Evolutionary conservation across 1,140 invertebrate genomes (phyloP).

Genomic region (Megathymus violae): DNA sequence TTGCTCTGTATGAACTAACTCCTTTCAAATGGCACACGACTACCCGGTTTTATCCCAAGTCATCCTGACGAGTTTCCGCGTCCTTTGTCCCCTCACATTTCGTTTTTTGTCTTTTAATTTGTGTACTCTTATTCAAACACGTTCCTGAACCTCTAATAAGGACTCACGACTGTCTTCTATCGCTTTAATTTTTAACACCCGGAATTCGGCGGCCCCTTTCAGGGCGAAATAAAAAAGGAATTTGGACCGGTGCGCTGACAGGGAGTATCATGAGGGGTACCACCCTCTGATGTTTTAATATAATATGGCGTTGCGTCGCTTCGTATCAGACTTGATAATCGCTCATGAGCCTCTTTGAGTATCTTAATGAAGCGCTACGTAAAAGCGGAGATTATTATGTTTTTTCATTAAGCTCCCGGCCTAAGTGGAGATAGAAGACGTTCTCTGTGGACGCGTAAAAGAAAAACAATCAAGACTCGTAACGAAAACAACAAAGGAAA

Average conservation of each 20-base stretch:
- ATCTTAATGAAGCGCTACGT: constrained; percentile 73
- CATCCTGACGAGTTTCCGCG: constrained; percentile 47
- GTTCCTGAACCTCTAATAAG: constrained; percentile 48
- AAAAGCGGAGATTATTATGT: constrained; percentile 67
- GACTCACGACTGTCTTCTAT: constrained; percentile 43
- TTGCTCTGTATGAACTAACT: constrained; percentile 59
- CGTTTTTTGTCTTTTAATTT: constrained; percentile 60
- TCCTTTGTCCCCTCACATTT: constrained; percentile 49
- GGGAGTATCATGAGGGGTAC: constrained; percentile 63
- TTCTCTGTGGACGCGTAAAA: constrained; percentile 50
- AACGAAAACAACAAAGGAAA: constrained; percentile 67
- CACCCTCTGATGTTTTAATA: constrained; percentile 58
- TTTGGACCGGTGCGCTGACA: constrained; percentile 54
- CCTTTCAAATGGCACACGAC: constrained; percentile 64
- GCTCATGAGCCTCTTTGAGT: constrained; percentile 63
- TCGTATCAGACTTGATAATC: constrained; percentile 73
- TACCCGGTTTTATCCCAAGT: constrained; percentile 57
- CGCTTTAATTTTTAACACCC: constrained; percentile 48
- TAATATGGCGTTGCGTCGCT: constrained; percentile 65
- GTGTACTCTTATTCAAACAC: constrained; percentile 53
- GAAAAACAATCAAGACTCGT: constrained; percentile 71
- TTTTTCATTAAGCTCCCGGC: constrained; percentile 63
- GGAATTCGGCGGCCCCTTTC: constrained; percentile 38
- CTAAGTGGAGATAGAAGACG: constrained; percentile 50
- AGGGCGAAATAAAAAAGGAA: constrained; percentile 56